phyloP scores from a whole-genome alignment of 2,888 invertebrate species.

The Phoenoteleia sp. region DNA sequence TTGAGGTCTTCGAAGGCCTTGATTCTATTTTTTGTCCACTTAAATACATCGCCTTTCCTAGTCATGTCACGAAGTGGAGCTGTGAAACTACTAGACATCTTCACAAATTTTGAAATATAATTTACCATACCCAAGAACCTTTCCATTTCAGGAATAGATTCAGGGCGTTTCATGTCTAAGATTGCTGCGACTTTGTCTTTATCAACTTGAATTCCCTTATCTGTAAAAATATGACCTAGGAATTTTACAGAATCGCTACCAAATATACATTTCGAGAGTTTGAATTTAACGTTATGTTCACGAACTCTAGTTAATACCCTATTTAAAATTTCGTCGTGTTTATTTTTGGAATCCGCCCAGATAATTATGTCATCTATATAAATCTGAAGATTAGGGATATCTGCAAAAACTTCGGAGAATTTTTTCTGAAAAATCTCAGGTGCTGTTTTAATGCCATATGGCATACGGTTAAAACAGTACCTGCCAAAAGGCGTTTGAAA shows the following conservation, averaged over 20 bases:
- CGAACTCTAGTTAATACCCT: too few relatives aligned
- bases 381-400: conserved; percentile 72
- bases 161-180: conserved; percentile 8
- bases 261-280: conserved; percentile 55
- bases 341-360: conserved; percentile 31
- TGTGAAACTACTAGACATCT: too few relatives aligned
- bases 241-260: conserved; percentile 29
- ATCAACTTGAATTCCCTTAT: conserved; percentile 49
- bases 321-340: conserved; percentile 38
- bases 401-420: conserved; percentile 75
- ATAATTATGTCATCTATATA: conserved; percentile 78
- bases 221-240: conserved; percentile 49
- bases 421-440: conserved; percentile 80
- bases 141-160: conserved; percentile 28
- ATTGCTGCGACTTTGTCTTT: conserved; percentile 61
- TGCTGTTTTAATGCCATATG: conserved; percentile 77
- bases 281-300: conserved; percentile 52
- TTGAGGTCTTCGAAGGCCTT: too few relatives aligned
- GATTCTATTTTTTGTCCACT: too few relatives aligned
- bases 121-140: not conserved
- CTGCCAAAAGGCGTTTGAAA: too few relatives aligned
- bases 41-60: too few relatives aligned
- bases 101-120: too few relatives aligned
- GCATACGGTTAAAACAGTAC: too few relatives aligned
- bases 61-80: too few relatives aligned